Evolutionary conservation across 1,140 invertebrate genomes (phyloP), one percentile per base, ranked within the genome.

Genomic region (Tetramorium parvispinum): DNA sequence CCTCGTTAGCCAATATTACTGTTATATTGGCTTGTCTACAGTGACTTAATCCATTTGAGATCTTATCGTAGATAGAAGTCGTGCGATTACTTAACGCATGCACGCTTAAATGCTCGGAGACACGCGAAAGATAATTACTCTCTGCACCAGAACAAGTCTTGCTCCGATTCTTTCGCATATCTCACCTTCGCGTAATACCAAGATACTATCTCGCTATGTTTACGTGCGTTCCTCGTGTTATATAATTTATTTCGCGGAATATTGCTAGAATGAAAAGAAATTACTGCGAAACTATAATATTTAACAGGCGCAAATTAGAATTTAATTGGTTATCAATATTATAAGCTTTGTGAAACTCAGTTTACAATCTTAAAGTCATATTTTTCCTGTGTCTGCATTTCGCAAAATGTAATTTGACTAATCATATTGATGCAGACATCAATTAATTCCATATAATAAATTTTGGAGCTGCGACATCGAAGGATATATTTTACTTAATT

Each of bases 71-170:
- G 21, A 51, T 85, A 63, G 32, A 32, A 86, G 59, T 81, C 78
- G 51, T 76, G 77, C 49, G 70, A 61, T 51, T 77, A 27, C 40
- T 82, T 71, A 65, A 88, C 88, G 55, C 3, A 13, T 21, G 27
- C 27, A 13, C n/a, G 53, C 51, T 55, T 71, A 43, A 70, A 32
- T 53, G 46, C 46, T 53, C 16, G 83, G 87, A 88, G 77, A 86
- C 88, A 89, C 76, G 88, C 87, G 21, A 89, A 82, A 89, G 70
- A 57, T 86, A 89, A 90, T 90, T 87, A 90, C 87, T 75, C 53
- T 40, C 76, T 68, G 24, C 57, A 11, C 49, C 75, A 82, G 66
- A 57, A 85, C 73, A 49, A 90, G 90, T 76, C 88, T 89, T 57
- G 71, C 63, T 46, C 21, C 37, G 70, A 78, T 86, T 73, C 10